Evolutionary conservation across 2,113 vertebrate genomes (phyloP), one percentile per base, ranked within the genome.

Genomic region (Vicugna pacos): DNA sequence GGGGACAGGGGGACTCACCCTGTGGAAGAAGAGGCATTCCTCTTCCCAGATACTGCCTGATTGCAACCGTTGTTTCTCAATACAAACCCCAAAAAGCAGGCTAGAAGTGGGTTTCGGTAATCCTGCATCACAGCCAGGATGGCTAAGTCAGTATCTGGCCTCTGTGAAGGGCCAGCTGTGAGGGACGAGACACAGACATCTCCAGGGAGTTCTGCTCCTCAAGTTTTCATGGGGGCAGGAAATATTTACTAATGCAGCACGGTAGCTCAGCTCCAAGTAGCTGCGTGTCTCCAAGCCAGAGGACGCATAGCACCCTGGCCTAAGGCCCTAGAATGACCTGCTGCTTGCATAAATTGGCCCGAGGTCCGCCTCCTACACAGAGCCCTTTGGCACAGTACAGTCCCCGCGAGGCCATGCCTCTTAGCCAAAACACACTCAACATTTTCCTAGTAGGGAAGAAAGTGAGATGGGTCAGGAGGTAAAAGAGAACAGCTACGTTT

Each of bases 391-490:
- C 93, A 80, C 67, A 22, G 0, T 22, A 65, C 42, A 58, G 81
- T 95, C 95, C 95, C 82, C 46, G 0, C 6, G 73, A 89, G 96
- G 77, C 62, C 89, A 17, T 38, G 56, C 8, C 4, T 75, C 75
- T 62, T 11, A 50, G 94, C 86, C 95, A 97, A 64, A 96, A 87
- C 24, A 96, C 62, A 91, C 91, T 85, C 94, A 89, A 96, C 82
- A 96, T 96, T 97, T 98, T 96, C 98, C 92, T 97, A 96, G 52
- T 92, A 62, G 91, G 76, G 91, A 97, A 91, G 82, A 96, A 95
- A 97, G 50, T 38, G 94, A 97, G 97, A 85, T 87, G 90, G 93
- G 89, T 97, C 94, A 92, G 64, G 75, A 96, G 93, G 54, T 93
- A 76, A 86, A 81, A 94, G 82, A 56, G 50, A 87, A 87, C 52